A percentile compares a stretch with the other conserved stretches of the same genome.
These are phyloP conservation scores for Diglossa cyanea DNA, from an alignment of 2,797 vertebrate species.

Conservation along the genomic window DNA sequence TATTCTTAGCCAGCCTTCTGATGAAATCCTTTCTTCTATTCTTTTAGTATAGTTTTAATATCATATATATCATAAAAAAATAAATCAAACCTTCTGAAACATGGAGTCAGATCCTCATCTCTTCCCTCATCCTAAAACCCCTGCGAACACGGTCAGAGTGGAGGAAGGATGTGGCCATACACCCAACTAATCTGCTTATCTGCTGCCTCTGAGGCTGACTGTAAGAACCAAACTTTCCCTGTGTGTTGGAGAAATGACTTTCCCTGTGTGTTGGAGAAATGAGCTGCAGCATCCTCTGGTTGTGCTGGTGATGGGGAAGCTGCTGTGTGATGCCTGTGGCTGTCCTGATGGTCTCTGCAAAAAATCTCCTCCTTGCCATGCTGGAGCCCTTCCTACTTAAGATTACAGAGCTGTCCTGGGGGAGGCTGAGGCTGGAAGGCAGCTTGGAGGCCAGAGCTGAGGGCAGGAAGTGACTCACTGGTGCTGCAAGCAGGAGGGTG, in stretches of 20 bases:
- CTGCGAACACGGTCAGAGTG: too few relatives aligned
- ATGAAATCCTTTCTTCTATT: too few relatives aligned
- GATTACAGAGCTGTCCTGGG: fast-evolving
- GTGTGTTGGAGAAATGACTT: not conserved
- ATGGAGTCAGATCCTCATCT: too few relatives aligned
- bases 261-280: not conserved
- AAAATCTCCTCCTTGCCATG: fast-evolving
- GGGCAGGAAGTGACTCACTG: constrained; percentile 35
- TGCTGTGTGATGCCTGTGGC: not conserved
- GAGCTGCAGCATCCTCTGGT: not conserved
- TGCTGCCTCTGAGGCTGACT: not conserved
- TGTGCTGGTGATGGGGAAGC: not conserved
- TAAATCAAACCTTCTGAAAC: too few relatives aligned
- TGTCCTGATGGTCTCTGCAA: not conserved
- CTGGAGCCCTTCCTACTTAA: fast-evolving
- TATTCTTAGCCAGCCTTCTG: too few relatives aligned
- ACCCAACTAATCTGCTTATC: not conserved
- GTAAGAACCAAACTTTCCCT: not conserved
- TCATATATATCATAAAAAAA: too few relatives aligned
- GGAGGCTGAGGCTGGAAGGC: not conserved
- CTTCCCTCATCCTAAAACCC: too few relatives aligned
- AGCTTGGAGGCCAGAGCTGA: not conserved
- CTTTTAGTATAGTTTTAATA: too few relatives aligned
- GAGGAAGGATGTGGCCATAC: not conserved
- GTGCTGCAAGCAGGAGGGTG: not conserved